A percentile compares a stretch with the other conserved stretches of the same genome.
Evolutionary conservation across 2,797 vertebrate genomes (phyloP).

Genomic region (Alfaro cultratus): DNA sequence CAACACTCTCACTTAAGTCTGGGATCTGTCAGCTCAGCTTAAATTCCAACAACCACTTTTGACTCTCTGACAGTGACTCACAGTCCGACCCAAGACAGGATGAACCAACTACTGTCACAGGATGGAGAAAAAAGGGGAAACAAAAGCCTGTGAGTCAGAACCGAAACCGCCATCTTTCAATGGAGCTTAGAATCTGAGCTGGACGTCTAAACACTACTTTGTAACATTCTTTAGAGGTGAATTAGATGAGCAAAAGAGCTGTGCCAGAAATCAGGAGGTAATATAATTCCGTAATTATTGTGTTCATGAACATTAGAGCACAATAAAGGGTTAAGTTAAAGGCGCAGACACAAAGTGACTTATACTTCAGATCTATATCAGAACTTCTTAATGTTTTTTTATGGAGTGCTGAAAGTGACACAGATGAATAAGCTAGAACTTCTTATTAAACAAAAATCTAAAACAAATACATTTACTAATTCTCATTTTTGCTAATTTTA

Average conservation of each 20-base stretch:
- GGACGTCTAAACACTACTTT: slow-evolving; percentile 27
- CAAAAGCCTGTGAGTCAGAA: slow-evolving; percentile 61
- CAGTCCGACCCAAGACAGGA: slow-evolving; percentile 20
- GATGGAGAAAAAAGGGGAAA: slow-evolving; percentile 40
- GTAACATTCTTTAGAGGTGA: slow-evolving; percentile 37
- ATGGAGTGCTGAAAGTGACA: neutral
- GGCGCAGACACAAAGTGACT: neutral
- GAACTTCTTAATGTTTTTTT: neutral
- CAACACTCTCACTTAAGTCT: slow-evolving; percentile 43
- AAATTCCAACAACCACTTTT: slow-evolving; percentile 28
- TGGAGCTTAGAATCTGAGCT: slow-evolving; percentile 24
- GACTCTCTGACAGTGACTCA: slow-evolving; percentile 55
- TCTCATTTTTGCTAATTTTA: neutral
- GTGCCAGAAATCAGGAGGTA: slow-evolving; percentile 15
- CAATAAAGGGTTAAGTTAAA: slow-evolving; percentile 23
- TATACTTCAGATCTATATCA: slow-evolving; percentile 5
- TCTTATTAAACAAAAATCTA: neutral
- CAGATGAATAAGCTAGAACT: neutral
- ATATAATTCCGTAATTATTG: slow-evolving; percentile 24
- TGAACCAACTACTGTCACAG: slow-evolving; percentile 31
- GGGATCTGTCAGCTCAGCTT: slow-evolving; percentile 51
- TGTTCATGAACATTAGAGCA: slow-evolving; percentile 12
- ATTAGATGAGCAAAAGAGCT: slow-evolving; percentile 37
- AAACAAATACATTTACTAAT: neutral
- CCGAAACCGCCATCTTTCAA: slow-evolving; percentile 23